These are phyloP conservation scores for Asteroscopus sphinx DNA, from an alignment of 2,888 invertebrate genomes.

Conservation along the genomic window DNA sequence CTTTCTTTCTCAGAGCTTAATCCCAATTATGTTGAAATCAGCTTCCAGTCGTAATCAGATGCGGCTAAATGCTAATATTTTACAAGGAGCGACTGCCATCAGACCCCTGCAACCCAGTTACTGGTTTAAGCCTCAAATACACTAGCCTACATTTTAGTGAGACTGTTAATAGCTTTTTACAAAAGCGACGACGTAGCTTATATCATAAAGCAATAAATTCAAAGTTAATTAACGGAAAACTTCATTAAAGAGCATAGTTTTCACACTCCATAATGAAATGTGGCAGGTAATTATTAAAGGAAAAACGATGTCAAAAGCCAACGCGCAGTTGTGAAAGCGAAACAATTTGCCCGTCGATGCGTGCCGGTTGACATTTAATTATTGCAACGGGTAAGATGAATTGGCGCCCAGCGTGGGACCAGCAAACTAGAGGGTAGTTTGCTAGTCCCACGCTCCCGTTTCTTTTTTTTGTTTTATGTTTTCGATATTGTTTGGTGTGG, in stretches of 20 bases:
- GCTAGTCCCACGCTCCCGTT: too few species aligned
- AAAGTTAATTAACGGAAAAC: conserved; percentile 44
- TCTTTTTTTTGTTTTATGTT: conserved; percentile 24
- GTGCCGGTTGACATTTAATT: conserved; percentile 66
- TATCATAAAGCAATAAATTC: conserved; percentile 33
- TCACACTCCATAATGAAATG: conserved; percentile 42
- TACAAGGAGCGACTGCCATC: too few species aligned
- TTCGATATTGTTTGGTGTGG: conserved; percentile 3
- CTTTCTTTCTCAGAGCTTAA: too few species aligned
- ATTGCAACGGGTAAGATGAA: conserved; percentile 61
- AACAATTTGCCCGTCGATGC: conserved; percentile 64
- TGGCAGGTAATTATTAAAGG: conserved; percentile 56
- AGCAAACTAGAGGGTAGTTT: conserved; percentile 17
- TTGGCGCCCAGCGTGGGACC: conserved; percentile 52
- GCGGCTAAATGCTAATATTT: too few species aligned
- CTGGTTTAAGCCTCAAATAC: too few species aligned
- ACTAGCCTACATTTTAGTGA: too few species aligned
- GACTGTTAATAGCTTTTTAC: not conserved
- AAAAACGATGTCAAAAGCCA: conserved; percentile 51
- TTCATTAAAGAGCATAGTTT: conserved; percentile 44
- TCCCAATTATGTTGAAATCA: too few species aligned
- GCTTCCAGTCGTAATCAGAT: too few species aligned
- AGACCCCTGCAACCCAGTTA: too few species aligned
- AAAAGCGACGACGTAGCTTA: conserved; percentile 14
- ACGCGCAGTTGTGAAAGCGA: conserved; percentile 50